A percentile compares a stretch with the other conserved stretches of the same genome.
Conservation (phyloP, 2,888 invertebrate species). For the Saturnia pavonia region DNA sequence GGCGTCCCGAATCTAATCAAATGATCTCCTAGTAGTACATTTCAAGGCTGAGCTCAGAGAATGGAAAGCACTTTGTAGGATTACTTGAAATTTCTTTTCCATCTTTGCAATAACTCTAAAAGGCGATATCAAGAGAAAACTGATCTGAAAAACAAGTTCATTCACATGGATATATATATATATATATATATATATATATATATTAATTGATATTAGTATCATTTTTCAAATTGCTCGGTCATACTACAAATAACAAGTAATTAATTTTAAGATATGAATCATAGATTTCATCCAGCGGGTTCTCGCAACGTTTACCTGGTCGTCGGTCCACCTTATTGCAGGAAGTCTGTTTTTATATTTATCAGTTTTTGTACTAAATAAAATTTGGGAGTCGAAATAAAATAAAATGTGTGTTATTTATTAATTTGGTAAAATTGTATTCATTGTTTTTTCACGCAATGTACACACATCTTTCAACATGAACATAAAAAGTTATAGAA, state of each 20-base stretch:
- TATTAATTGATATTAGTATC: not conserved
- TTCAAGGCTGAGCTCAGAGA: slow-evolving; percentile 23
- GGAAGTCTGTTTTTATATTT: too few relatives aligned
- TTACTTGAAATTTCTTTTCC: slow-evolving; percentile 33
- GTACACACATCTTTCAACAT: not conserved
- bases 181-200: too few relatives aligned
- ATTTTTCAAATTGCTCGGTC: too few relatives aligned
- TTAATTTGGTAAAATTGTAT: not conserved
- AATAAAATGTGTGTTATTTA: not conserved
- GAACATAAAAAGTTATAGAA: slow-evolving; percentile 24
- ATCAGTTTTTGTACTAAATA: not conserved
- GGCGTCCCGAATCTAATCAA: slow-evolving; percentile 22
- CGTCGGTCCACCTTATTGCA: too few relatives aligned
- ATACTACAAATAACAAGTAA: too few relatives aligned
- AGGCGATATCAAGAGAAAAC: not conserved
- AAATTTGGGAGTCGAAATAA: not conserved
- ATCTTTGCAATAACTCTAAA: slow-evolving; percentile 24
- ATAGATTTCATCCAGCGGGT: too few relatives aligned
- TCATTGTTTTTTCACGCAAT: not conserved
- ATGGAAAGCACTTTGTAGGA: slow-evolving; percentile 34
- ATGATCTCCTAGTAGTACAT: slow-evolving; percentile 32
- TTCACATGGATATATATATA: too few relatives aligned
- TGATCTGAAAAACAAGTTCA: not conserved
- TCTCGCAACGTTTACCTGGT: too few relatives aligned
- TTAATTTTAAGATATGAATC: too few relatives aligned